Evolutionary conservation across 2,888 invertebrate species (phyloP), one percentile per base, ranked within the genome.

Genomic region (Drosophila monieri): DNA sequence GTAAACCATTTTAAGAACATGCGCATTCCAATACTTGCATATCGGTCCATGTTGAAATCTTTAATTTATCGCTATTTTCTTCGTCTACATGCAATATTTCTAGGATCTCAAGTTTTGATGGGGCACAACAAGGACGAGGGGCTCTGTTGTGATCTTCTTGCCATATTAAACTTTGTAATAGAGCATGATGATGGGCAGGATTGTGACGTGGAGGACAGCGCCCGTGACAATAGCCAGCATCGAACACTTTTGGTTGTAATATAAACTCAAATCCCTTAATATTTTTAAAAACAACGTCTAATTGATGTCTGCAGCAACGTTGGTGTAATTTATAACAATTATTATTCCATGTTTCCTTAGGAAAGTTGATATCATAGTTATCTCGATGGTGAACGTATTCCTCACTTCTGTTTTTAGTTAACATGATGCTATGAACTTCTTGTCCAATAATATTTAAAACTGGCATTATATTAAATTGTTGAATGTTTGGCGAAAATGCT

Each of bases 21-120:
- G 95, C 95, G 90, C 95, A 95, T 90, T 95, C 95, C 57, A 94
- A 90, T 44, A 95, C 95, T 80, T 93, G 93, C 94, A 95, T 95
- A 80, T 95, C 94, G 78, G 94, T 93, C 95, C 95, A 95, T 57
- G 93, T 94, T 54, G 94, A 94, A 44, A 95, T 93, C 83, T 94
- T 94, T 47, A 95, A 90, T 86, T 94, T 94, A 35, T 92, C 93
- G 25, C 92, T 92, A 77, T 94, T 93, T 69, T 93, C 92, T 76
- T 94, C 94, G 85, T 94, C 94, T 43, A 94, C 93, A 83, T 95
- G 94, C 32, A 95, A 90, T 61, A 95, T 93, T 85, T 95, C 94
- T 57, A 95, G 90, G 60, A 94, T 93, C 32, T 93, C 92, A 48
- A 95, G 92, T 80, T 94, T 94, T 39, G 94, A 94, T 0, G 95